Base-by-base conservation (phyloP, 2,113 vertebrate species). In the Piaya cayana region DNA sequence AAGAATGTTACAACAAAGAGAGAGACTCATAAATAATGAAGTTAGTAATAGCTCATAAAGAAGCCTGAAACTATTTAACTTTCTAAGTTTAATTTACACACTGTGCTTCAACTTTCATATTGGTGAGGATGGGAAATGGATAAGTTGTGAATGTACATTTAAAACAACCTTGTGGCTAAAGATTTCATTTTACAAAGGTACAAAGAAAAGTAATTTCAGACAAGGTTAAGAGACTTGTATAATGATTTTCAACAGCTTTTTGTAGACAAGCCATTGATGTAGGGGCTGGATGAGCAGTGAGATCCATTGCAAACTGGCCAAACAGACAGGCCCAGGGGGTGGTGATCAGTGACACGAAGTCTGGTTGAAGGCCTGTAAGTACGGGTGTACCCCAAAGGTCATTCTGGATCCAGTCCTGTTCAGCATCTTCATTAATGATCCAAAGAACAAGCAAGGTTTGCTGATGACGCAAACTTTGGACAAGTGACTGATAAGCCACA, bases 1-100 rank as follows among this genome's bases (percentile, higher is more conserved):
- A 69, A 95, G 82, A 95, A 60, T 7, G 2, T 79, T 78, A 39
- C 65, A 72, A 64, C 71, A 86, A 64, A 93, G 65, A 92, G 62
- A 93, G 42, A 69, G 68, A 52, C 45, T 94, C 64, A 90, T 88
- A 95, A 93, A 90, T 87, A 88, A 74, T 83, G 29, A 75, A 83
- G 64, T 90, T 93, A 93, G 86, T 92, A 91, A 90, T 88, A 93
- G 71, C 68, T 92, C 6, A 21, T 91, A 87, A 67, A 89, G 59
- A 93, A 79, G 71, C 47, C 43, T 62, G 49, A 78, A 89, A 50
- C 47, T 83, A 47, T 89, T 96, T 76, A 95, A 82, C 59, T 67
- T 92, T 86, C 68, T 88, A 77, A 64, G 47, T 34, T 78, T 81
- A 91, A 95, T 95, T 83, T 93, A 53, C 60, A 90, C 77, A 67